These are phyloP conservation scores for Bombus terrestris DNA, from an alignment of 1,140 invertebrate genomes.

Conservation along the genomic window DNA sequence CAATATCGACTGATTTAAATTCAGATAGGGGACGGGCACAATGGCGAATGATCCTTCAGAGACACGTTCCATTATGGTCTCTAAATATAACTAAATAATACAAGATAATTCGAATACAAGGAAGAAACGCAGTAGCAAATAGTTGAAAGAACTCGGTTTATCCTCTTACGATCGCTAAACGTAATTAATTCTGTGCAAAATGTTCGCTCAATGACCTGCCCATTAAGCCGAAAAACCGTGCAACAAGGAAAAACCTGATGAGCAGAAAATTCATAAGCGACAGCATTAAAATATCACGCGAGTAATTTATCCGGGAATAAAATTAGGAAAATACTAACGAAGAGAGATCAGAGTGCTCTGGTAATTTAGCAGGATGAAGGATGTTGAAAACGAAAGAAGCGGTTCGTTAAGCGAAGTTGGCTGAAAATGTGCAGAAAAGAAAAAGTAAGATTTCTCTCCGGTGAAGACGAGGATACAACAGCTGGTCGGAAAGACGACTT, in stretches of 20 bases:
- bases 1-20: no score
- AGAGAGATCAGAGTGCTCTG: background rate
- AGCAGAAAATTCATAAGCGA: background rate
- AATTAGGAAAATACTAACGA: constrained; percentile 34
- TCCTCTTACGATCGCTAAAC: no score
- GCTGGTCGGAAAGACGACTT: no score
- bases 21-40: no score
- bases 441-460: background rate
- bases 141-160: no score
- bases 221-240: background rate
- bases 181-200: background rate
- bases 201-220: background rate
- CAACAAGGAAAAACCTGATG: background rate
- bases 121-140: no score
- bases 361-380: background rate
- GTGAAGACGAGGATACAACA: background rate
- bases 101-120: no score
- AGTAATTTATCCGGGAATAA: background rate
- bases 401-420: constrained; percentile 16
- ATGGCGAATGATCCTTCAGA: no score
- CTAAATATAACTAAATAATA: no score
- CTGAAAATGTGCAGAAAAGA: background rate
- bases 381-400: background rate
- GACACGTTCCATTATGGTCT: no score
- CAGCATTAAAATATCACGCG: background rate